These are phyloP conservation scores for Ifrita kowaldi DNA, from an alignment of 2,113 vertebrate species.

Conservation along the genomic window DNA sequence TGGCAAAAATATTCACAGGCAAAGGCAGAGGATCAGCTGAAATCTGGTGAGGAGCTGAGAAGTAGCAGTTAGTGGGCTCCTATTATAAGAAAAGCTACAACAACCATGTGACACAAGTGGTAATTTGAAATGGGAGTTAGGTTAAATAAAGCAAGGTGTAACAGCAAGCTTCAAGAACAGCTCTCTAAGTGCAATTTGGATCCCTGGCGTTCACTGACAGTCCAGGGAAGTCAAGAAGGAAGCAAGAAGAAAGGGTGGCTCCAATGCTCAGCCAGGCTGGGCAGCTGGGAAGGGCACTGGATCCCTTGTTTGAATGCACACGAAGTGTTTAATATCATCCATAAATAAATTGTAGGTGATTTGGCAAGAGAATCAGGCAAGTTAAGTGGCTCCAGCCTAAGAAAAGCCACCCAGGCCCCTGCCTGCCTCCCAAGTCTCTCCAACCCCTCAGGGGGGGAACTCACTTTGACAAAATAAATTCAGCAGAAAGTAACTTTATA, in stretches of 20 bases:
- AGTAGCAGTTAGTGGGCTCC: background rate
- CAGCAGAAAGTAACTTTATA: background rate
- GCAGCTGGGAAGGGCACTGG: fast-evolving
- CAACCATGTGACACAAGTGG: background rate
- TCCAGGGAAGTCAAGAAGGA: background rate
- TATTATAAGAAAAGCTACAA: background rate
- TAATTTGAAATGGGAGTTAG: background rate
- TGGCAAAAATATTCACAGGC: background rate
- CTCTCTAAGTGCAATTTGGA: background rate
- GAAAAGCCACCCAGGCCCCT: background rate
- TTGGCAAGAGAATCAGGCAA: background rate
- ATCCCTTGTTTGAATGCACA: background rate
- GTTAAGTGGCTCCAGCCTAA: background rate
- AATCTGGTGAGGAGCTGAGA: background rate
- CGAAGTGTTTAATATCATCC: background rate
- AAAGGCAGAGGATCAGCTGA: background rate
- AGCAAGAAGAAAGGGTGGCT: background rate
- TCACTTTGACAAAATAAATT: background rate
- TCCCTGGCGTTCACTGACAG: background rate
- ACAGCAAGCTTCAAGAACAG: background rate
- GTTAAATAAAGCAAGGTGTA: background rate
- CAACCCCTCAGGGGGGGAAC: fast-evolving
- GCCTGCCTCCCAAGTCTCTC: background rate
- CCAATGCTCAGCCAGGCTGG: fast-evolving
- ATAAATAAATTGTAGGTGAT: background rate